Evolutionary conservation across 92 coral and sea anemone species (phyloP).

Genomic region (Isaurus tuberculatus): DNA sequence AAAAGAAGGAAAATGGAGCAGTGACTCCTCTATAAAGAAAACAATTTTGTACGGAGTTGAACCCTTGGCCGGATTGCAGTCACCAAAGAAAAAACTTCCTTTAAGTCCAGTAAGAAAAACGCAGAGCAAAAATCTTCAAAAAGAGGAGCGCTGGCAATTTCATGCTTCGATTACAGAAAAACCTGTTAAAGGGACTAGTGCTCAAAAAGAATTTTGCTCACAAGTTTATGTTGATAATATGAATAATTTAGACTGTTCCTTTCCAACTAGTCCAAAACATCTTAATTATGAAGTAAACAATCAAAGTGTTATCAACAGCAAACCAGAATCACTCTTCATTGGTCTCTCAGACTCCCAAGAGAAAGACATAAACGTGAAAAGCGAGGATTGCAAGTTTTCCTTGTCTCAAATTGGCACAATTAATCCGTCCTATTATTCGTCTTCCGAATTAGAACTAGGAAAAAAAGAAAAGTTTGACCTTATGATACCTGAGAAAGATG

Average conservation of each 20-base stretch:
- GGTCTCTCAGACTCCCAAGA: conserved; percentile 4
- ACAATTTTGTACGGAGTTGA: conserved; percentile 7
- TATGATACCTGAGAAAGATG: neutral
- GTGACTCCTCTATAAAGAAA: conserved; percentile 25
- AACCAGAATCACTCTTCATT: neutral
- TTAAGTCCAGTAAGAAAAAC: conserved; percentile 22
- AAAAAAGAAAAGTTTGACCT: neutral
- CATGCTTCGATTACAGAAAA: conserved; percentile 1
- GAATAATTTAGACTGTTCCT: neutral
- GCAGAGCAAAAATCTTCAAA: neutral
- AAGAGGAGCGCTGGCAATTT: neutral
- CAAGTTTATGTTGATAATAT: neutral
- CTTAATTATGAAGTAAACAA: neutral
- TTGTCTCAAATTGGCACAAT: conserved; percentile 6
- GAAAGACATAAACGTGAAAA: neutral
- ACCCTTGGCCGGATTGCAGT: conserved; percentile 45
- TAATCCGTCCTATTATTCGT: conserved; percentile 6
- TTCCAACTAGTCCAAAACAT: neutral
- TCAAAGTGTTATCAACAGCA: neutral
- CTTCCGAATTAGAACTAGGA: conserved; percentile 25
- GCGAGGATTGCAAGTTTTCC: neutral
- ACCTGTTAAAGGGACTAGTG: conserved; percentile 17
- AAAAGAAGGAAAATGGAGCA: conserved; percentile 37
- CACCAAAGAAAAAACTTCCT: conserved; percentile 26
- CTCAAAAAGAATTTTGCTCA: neutral